A percentile compares a stretch with the other conserved stretches of the same genome.
phyloP scores from a whole-genome alignment of 2,797 vertebrate genomes.

The Florisuga fusca region DNA sequence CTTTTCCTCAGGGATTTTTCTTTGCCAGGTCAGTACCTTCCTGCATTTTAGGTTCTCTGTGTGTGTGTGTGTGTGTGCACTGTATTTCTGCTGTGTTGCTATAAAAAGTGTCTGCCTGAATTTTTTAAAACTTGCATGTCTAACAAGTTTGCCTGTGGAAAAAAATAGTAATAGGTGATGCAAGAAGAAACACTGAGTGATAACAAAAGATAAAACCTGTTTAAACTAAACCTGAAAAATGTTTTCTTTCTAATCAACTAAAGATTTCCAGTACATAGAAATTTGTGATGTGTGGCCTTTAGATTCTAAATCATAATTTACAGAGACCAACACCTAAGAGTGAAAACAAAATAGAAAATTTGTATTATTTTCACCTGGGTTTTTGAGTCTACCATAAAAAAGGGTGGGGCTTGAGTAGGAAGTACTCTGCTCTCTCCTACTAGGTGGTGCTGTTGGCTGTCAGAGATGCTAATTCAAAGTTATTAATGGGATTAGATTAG shows the following conservation, averaged over 20 bases:
- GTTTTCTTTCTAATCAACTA: not conserved
- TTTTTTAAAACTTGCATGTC: not conserved
- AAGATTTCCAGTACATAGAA: not conserved
- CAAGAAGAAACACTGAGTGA: not conserved
- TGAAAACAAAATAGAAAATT: not conserved
- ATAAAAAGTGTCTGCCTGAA: not conserved
- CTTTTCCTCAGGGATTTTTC: not conserved
- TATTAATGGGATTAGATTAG: not conserved
- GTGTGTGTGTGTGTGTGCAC: fast-evolving
- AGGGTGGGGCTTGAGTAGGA: not conserved
- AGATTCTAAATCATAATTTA: not conserved
- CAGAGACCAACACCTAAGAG: not conserved
- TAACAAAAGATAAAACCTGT: not conserved
- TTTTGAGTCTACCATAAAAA: not conserved
- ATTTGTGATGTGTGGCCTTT: not conserved
- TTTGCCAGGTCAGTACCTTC: not conserved
- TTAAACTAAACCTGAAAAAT: not conserved
- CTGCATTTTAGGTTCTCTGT: not conserved
- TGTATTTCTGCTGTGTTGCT: not conserved
- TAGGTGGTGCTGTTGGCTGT: not conserved
- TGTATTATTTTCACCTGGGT: not conserved
- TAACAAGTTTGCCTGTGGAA: not conserved
- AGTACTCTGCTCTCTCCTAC: not conserved
- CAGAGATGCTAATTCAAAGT: not conserved
- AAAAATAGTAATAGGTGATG: not conserved